These are phyloP conservation scores for Tiphia femorata DNA, from an alignment of 2,888 invertebrate genomes.

Conservation along the genomic window DNA sequence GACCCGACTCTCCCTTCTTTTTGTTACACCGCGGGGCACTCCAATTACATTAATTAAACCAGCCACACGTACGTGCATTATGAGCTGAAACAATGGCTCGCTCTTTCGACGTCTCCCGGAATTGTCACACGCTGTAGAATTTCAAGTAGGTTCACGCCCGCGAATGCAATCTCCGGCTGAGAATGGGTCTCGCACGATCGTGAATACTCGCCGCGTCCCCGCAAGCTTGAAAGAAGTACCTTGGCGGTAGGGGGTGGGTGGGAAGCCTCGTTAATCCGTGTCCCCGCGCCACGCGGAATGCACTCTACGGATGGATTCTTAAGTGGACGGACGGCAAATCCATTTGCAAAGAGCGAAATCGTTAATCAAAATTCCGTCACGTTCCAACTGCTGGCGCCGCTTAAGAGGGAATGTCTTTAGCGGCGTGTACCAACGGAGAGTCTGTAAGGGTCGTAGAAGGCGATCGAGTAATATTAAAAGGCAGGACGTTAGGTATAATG, in stretches of 20 bases:
- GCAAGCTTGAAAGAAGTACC: slow-evolving; percentile 35
- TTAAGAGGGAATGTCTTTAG: no score
- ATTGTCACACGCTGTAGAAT: slow-evolving; percentile 44
- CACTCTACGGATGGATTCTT: slow-evolving; percentile 31
- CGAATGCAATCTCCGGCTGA: slow-evolving; percentile 44
- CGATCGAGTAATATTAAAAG: no score
- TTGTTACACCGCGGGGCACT: slow-evolving; percentile 29
- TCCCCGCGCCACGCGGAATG: slow-evolving; percentile 26
- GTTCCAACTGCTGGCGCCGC: background rate
- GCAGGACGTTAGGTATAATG: no score
- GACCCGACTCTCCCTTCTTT: slow-evolving; percentile 18
- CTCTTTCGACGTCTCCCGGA: slow-evolving; percentile 23
- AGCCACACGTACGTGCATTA: slow-evolving; percentile 32
- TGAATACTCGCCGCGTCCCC: slow-evolving; percentile 20
- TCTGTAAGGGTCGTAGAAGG: no score
- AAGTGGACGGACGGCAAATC: slow-evolving; percentile 30
- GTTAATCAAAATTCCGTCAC: slow-evolving; percentile 40
- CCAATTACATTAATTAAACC: slow-evolving; percentile 52
- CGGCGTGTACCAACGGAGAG: no score
- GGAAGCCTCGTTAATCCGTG: background rate
- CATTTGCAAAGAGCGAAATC: slow-evolving; percentile 37
- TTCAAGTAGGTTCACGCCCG: slow-evolving; percentile 39
- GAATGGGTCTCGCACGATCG: slow-evolving; percentile 33
- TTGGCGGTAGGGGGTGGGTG: slow-evolving; percentile 21
- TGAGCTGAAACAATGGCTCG: slow-evolving; percentile 37